Evolutionary conservation across 1,140 invertebrate species (phyloP).

Genomic region (Solenopsis invicta): DNA sequence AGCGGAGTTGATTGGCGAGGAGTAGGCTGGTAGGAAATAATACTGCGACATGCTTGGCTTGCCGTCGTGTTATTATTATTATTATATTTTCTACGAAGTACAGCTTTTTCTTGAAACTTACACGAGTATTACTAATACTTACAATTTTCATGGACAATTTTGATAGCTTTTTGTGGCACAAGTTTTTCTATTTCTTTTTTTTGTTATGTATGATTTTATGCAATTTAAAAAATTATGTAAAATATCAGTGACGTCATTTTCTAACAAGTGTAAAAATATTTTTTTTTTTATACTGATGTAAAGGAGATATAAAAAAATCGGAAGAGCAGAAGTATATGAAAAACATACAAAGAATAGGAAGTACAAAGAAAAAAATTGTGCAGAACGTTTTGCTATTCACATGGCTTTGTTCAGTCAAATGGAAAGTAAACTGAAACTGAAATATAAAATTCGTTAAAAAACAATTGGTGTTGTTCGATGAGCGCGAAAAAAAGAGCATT

Average conservation of each 20-base stretch:
- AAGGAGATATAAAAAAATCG: slow-evolving; percentile 7
- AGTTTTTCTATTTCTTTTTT: background rate
- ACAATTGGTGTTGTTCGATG: slow-evolving; percentile 5
- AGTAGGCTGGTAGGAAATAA: background rate
- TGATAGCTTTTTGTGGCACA: background rate
- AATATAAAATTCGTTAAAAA: slow-evolving; percentile 44
- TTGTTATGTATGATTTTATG: background rate
- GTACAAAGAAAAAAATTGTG: background rate
- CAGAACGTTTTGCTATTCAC: slow-evolving; percentile 9
- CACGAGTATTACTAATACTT: background rate
- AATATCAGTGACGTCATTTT: background rate
- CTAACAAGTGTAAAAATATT: background rate
- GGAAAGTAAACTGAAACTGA: slow-evolving; percentile 37
- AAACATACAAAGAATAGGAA: slow-evolving; percentile 27
- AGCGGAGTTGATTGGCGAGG: slow-evolving; percentile 9
- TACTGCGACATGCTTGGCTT: slow-evolving; percentile 7
- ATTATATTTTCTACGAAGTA: slow-evolving; percentile 18
- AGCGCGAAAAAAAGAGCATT: background rate
- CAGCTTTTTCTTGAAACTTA: background rate
- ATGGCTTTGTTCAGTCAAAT: slow-evolving; percentile 28
- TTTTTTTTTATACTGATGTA: background rate
- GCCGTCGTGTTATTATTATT: background rate
- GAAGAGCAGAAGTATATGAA: slow-evolving; percentile 9
- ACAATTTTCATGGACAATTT: slow-evolving; percentile 10
- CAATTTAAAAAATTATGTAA: background rate